Evolutionary conservation across 2,888 invertebrate species (phyloP), one percentile per base, ranked within the genome.

Genomic region (Helleia helle): DNA sequence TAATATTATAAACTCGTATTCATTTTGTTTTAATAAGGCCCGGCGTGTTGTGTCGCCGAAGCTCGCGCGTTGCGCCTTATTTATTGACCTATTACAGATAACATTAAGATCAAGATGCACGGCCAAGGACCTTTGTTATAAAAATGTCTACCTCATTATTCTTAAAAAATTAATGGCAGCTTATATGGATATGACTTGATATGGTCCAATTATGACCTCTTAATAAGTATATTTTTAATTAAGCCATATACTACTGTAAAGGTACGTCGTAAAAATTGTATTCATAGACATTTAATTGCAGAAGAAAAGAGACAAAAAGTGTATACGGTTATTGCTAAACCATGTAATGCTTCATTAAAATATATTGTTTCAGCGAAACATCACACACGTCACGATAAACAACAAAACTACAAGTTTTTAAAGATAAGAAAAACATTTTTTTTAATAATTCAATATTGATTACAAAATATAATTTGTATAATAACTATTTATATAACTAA

Each of bases 1-100:
- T 64, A 67, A 69, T 72, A 70, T 68, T 71, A 69, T 71, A 71
- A 72, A 64, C 57, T 71, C 65, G 68, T 65, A 61, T 68, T 71
- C 63, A 64, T 77, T 73, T 81, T 76, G 67, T 80, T 79, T 72
- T 75, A 77, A 75, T 77, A 75, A 75, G 70, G 67, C 67, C 65
- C 67, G 68, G 65, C 70, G 60, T 76, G 74, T 76, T 69, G 58
- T 75, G 80, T 83, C 77, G 73, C 71, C 74, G 77, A 77, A 75
- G 83, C 80, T 83, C 79, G 77, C 83, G 76, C 83, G 83, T 80
- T 76, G 74, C 66, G 68, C 60, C 63, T 83, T 81, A 84, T 84
- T 84, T 84, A 84, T 84, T 84, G 81, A 74, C 81, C 83, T 84
- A 84, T 84, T 84, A 84, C 81, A 84, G 83, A 84, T 84, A 83